Conservation (phyloP, 2,797 vertebrate species). For the Hylomyscus alleni region DNA sequence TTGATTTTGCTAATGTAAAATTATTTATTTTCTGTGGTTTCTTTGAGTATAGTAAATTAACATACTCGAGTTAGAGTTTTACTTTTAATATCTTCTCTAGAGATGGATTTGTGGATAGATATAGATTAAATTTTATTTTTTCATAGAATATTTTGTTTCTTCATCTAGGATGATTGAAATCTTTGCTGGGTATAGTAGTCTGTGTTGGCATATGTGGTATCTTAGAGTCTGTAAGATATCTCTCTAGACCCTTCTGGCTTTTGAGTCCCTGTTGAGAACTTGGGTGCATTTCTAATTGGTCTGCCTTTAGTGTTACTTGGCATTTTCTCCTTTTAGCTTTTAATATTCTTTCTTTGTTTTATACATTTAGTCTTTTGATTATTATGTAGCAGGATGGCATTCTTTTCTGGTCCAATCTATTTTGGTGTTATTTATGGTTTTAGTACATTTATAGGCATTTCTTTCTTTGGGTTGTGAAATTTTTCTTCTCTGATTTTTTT, state of each 20-base stretch:
- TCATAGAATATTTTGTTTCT: too few relatives aligned
- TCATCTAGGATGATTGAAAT: too few relatives aligned
- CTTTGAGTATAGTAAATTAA: too few relatives aligned
- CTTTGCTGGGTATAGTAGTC: too few relatives aligned
- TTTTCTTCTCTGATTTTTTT: neutral
- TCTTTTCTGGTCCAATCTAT: neutral
- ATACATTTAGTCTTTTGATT: neutral
- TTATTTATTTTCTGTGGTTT: too few relatives aligned
- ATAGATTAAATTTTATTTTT: too few relatives aligned
- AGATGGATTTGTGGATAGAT: too few relatives aligned
- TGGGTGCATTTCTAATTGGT: neutral
- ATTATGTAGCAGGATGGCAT: neutral
- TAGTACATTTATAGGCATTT: neutral
- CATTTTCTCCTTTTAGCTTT: neutral
- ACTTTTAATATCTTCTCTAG: too few relatives aligned
- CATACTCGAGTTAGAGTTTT: too few relatives aligned
- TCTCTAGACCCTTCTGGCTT: neutral
- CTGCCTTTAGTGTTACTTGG: neutral
- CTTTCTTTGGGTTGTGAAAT: neutral
- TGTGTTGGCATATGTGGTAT: too few relatives aligned
- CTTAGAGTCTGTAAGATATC: neutral
- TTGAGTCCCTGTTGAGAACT: neutral
- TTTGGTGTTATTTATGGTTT: neutral
- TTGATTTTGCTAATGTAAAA: too few relatives aligned
- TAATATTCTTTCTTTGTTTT: neutral